Evolutionary conservation across 2,888 invertebrate genomes (phyloP).

Genomic region (Polyploca ridens): DNA sequence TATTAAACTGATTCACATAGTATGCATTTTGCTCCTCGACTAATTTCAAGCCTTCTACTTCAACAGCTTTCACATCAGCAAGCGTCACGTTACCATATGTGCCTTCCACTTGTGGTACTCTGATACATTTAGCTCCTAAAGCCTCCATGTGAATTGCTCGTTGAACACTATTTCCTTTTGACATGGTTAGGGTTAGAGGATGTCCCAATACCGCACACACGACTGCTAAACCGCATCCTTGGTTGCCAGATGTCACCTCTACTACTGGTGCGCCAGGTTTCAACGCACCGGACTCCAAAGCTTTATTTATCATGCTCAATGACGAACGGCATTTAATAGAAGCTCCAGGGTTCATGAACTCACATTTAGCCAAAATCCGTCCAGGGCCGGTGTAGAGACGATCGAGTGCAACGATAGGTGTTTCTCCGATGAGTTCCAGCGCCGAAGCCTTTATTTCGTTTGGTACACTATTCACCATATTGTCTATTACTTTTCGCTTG

Average conservation of each 20-base stretch:
- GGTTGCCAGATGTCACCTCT: constrained; percentile 77
- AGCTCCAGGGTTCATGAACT: constrained; percentile 78
- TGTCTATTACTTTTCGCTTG: constrained; percentile 3
- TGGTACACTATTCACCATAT: constrained; percentile 19
- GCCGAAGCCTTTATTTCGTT: constrained; percentile 75
- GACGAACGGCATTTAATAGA: constrained; percentile 77
- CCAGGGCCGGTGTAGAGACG: constrained; percentile 72
- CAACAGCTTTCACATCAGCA: constrained; percentile 69
- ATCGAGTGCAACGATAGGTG: constrained; percentile 76
- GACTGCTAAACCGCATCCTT: constrained; percentile 76
- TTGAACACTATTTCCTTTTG: constrained; percentile 74
- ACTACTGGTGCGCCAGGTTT: constrained; percentile 66
- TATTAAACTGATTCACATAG: constrained; percentile 74
- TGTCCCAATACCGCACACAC: constrained; percentile 75
- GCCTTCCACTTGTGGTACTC: constrained; percentile 76
- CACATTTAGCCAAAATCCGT: constrained; percentile 75
- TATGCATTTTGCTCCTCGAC: constrained; percentile 65
- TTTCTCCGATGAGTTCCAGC: constrained; percentile 75
- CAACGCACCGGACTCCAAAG: constrained; percentile 57
- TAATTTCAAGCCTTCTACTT: constrained; percentile 60
- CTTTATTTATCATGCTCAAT: constrained; percentile 67
- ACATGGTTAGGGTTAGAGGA: constrained; percentile 75
- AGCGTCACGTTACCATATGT: constrained; percentile 74
- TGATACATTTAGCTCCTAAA: constrained; percentile 70
- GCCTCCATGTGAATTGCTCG: constrained; percentile 79